phyloP scores from a whole-genome alignment of 2,797 vertebrate species.

The Nannoperca obscura region DNA sequence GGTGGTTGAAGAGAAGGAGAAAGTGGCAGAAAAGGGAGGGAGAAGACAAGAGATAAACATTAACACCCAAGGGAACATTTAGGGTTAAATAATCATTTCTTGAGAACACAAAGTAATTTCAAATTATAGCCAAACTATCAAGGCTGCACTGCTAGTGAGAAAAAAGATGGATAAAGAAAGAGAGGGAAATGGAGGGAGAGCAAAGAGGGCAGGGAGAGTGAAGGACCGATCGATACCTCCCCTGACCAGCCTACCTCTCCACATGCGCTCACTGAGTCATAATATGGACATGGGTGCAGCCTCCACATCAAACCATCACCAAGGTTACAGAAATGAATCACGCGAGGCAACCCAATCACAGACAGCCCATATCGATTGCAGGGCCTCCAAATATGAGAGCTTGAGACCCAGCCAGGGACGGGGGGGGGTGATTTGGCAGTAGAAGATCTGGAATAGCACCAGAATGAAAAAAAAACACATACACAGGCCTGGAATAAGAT shows the following conservation, averaged over 20 bases:
- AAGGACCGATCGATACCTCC: conserved; percentile 82
- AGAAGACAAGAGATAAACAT: conserved; percentile 55
- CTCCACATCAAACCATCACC: conserved; percentile 86
- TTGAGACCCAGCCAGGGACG: conserved; percentile 73
- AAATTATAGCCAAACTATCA: conserved; percentile 68
- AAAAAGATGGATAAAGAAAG: conserved; percentile 66
- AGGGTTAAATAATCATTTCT: conserved; percentile 73
- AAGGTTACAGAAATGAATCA: conserved; percentile 88
- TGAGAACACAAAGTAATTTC: conserved; percentile 72
- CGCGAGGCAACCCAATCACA: conserved; percentile 84
- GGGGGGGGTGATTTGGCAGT: conserved; percentile 63
- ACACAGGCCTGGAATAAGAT: conserved; percentile 48
- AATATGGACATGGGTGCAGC: conserved; percentile 80
- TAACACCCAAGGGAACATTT: conserved; percentile 63
- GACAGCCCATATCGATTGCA: conserved; percentile 83
- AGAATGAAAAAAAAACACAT: conserved; percentile 53
- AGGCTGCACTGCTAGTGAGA: conserved; percentile 43
- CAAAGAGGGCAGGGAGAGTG: conserved; percentile 71
- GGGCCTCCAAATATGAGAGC: conserved; percentile 80
- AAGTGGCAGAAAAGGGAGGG: conserved; percentile 10
- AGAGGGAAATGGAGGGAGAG: conserved; percentile 59
- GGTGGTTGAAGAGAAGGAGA: conserved; percentile 9
- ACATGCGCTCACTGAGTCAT: conserved; percentile 82
- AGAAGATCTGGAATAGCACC: conserved; percentile 65
- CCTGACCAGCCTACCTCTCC: conserved; percentile 75